Evolutionary conservation across 2,888 invertebrate species (phyloP).

Genomic region (Eupithecia dodoneata): DNA sequence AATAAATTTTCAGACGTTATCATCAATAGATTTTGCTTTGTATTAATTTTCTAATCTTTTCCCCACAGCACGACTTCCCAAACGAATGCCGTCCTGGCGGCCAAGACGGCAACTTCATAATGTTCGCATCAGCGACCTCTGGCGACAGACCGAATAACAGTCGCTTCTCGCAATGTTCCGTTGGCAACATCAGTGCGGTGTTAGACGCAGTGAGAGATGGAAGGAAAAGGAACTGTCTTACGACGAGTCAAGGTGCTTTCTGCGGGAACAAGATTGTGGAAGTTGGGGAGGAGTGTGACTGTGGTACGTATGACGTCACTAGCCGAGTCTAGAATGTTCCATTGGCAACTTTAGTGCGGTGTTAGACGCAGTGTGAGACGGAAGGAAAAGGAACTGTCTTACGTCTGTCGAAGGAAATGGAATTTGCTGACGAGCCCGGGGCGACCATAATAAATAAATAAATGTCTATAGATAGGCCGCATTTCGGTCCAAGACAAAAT

Average conservation of each 20-base stretch:
- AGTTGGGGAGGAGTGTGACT: conserved; percentile 98
- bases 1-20: neutral
- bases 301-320: conserved; percentile 77
- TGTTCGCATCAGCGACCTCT: conserved; percentile 99
- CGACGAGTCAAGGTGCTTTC: conserved; percentile 95
- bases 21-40: neutral
- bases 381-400: conserved; percentile 94
- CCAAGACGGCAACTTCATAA: conserved; percentile 97
- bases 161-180: conserved; percentile 97
- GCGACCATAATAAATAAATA: conserved; percentile 71
- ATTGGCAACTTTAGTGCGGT: conserved; percentile 97
- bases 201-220: conserved; percentile 95
- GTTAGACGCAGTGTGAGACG: conserved; percentile 94
- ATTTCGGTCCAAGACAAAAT: too few species aligned
- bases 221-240: conserved; percentile 96
- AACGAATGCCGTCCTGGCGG: conserved; percentile 96
- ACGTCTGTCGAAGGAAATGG: too few species aligned
- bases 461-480: too few species aligned
- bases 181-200: conserved; percentile 97
- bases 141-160: conserved; percentile 99
- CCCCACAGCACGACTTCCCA: conserved; percentile 94
- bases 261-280: conserved; percentile 99
- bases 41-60: neutral
- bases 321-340: conserved; percentile 87
- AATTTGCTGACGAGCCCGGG: conserved; percentile 71